Evolutionary conservation across 2,113 vertebrate genomes (phyloP).

Genomic region (Chauna torquata): DNA sequence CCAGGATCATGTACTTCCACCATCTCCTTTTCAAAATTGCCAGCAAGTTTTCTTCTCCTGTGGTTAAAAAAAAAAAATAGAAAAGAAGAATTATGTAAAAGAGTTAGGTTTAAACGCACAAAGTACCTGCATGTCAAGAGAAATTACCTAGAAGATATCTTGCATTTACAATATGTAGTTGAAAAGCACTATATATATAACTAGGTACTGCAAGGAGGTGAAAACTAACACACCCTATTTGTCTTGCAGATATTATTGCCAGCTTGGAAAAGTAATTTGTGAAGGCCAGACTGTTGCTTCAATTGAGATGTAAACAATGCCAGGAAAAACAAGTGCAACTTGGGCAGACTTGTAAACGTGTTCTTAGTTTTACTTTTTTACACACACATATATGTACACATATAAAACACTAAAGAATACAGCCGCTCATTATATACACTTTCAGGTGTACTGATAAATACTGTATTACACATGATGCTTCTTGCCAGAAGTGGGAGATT

Average conservation of each 20-base stretch:
- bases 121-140: background rate
- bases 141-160: background rate
- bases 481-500: background rate
- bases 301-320: background rate
- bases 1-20: conserved; percentile 98
- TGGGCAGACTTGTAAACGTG: background rate
- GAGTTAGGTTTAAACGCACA: background rate
- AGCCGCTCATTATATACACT: background rate
- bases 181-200: background rate
- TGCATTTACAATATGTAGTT: accelerated
- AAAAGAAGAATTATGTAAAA: conserved; percentile 25
- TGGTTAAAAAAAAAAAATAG: conserved; percentile 7
- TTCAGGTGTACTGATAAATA: background rate
- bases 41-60: conserved; percentile 94
- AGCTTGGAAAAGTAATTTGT: background rate
- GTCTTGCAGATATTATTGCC: background rate
- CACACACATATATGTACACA: no score
- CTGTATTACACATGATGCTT: background rate
- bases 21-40: conserved; percentile 94
- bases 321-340: background rate
- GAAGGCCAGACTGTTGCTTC: background rate
- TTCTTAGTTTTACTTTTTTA: background rate
- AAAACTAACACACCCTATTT: background rate
- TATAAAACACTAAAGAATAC: background rate
- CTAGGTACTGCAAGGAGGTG: background rate